Percentiles rank a stretch among this genome's conserved stretches.
These are phyloP conservation scores for Galendromus occidentalis DNA, from an alignment of 1,140 invertebrate genomes.

Conservation along the genomic window DNA sequence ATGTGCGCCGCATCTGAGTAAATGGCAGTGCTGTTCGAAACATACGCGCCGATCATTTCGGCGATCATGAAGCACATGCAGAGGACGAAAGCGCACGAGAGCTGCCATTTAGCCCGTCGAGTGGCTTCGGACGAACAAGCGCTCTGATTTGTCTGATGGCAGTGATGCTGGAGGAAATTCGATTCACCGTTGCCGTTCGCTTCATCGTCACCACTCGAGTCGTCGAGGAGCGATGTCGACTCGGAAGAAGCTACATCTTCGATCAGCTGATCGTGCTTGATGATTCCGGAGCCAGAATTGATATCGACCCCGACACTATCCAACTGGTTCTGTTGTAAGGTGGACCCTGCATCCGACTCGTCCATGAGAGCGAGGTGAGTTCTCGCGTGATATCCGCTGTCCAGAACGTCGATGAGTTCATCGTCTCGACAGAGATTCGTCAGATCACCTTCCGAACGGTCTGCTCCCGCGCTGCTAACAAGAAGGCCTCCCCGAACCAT, in stretches of 20 bases:
- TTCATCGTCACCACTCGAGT: not conserved
- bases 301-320: not conserved
- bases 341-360: not conserved
- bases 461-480: no score
- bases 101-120: not conserved
- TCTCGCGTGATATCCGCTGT: not conserved
- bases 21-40: not conserved
- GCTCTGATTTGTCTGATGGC: not conserved
- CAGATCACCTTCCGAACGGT: not conserved
- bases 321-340: not conserved
- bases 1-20: constrained; percentile 5
- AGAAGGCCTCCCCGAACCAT: no score
- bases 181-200: not conserved
- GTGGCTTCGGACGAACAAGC: not conserved
- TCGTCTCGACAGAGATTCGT: constrained; percentile 7
- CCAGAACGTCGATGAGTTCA: not conserved
- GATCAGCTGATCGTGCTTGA: not conserved
- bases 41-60: not conserved
- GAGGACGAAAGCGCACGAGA: not conserved
- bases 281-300: not conserved
- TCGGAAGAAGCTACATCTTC: not conserved
- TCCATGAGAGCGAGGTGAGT: constrained; percentile 4
- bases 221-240: constrained; percentile 4
- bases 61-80: constrained; percentile 7
- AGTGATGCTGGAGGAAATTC: not conserved